Conservation (phyloP, 2,888 invertebrate genomes). For the Petrolisthes cinctipes region DNA sequence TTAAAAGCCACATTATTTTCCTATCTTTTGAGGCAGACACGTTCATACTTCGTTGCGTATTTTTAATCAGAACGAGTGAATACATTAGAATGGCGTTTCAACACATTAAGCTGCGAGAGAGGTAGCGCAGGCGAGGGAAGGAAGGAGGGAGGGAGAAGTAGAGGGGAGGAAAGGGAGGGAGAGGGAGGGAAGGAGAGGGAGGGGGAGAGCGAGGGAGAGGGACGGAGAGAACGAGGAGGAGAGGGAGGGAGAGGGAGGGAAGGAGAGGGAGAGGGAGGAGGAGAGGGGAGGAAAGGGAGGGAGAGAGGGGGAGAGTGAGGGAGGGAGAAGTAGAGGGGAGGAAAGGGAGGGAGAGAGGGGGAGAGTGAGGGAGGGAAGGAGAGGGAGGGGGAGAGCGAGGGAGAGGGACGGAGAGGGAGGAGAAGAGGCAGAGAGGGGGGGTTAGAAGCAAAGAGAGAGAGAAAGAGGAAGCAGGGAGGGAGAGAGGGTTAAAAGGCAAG, state of each 20-base stretch:
- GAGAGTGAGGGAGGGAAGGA: neutral
- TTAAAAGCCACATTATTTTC: conserved; percentile 62
- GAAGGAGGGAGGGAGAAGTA: neutral
- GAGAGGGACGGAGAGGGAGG: neutral
- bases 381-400: too few species aligned
- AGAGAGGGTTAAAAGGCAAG: neutral
- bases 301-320: neutral
- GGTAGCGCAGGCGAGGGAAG: neutral
- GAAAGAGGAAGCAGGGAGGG: neutral
- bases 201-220: neutral
- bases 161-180: conserved; percentile 1
- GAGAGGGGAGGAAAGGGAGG: neutral
- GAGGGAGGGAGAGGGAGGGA: neutral
- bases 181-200: neutral
- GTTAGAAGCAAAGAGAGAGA: neutral
- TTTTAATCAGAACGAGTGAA: conserved; percentile 64
- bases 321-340: too few species aligned
- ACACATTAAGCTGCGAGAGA: conserved; percentile 47
- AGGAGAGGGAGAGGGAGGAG: neutral
- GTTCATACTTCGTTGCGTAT: conserved; percentile 63
- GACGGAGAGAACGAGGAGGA: neutral
- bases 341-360: neutral
- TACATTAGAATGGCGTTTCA: conserved; percentile 62
- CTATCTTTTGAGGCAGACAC: conserved; percentile 53
- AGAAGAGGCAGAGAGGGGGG: neutral